Evolutionary conservation across 1,140 invertebrate genomes (phyloP).

Genomic region (Drosophila cardini): DNA sequence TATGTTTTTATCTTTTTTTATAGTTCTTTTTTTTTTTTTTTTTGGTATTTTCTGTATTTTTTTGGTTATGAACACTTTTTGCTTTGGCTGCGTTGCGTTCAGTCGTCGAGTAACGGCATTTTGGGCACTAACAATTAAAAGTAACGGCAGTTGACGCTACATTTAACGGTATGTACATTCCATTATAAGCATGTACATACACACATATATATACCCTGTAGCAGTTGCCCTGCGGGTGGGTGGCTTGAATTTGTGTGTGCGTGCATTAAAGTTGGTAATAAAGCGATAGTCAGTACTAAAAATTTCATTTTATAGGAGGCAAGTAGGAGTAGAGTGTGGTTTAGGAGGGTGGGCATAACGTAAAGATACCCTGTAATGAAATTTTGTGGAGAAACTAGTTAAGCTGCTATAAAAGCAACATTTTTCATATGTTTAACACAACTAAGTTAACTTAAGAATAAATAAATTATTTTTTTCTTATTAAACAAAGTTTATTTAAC

Average conservation of each 20-base stretch:
- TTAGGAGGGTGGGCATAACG: neutral
- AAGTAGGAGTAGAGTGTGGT: slow-evolving; percentile 1
- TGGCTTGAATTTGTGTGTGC: slow-evolving; percentile 20
- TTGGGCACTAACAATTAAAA: slow-evolving; percentile 77
- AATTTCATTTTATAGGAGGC: slow-evolving; percentile 69
- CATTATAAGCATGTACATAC: neutral
- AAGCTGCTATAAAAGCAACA: no score
- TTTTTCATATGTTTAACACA: no score
- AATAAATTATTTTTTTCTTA: no score
- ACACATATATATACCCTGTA: neutral
- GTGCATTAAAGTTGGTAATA: slow-evolving; percentile 55
- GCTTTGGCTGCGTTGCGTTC: slow-evolving; percentile 10
- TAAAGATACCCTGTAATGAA: neutral
- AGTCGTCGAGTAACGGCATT: slow-evolving; percentile 58
- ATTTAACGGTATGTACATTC: slow-evolving; percentile 58
- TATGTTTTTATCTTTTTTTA: slow-evolving; percentile 2
- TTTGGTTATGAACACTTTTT: slow-evolving; percentile 16
- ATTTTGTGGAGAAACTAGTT: no score
- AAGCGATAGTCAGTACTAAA: slow-evolving; percentile 67
- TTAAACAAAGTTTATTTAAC: no score
- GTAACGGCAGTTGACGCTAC: slow-evolving; percentile 59
- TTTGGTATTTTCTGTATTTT: slow-evolving; percentile 10
- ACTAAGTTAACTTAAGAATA: no score
- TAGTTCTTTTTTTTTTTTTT: slow-evolving; percentile 4
- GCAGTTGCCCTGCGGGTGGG: neutral